Conservation (phyloP, 2,888 invertebrate genomes). For the Antheraea yamamai region DNA sequence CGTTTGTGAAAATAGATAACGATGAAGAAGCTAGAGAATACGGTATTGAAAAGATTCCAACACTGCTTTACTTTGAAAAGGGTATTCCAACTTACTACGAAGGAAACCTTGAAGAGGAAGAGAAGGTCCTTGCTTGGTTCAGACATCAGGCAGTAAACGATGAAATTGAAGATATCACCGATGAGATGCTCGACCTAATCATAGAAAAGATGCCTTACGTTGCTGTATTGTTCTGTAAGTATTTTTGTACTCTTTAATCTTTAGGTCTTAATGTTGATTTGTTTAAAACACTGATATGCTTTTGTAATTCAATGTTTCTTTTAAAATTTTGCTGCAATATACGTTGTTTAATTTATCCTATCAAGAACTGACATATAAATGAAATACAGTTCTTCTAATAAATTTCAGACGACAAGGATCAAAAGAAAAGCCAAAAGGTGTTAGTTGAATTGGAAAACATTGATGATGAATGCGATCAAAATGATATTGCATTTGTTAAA, state of each 20-base stretch:
- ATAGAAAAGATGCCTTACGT: slow-evolving; percentile 94
- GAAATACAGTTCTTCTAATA: slow-evolving; percentile 74
- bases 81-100: slow-evolving; percentile 88
- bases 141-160: slow-evolving; percentile 92
- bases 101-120: slow-evolving; percentile 94
- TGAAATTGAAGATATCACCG: slow-evolving; percentile 96
- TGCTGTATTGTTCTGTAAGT: slow-evolving; percentile 95
- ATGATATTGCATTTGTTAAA: slow-evolving; percentile 95
- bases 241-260: slow-evolving; percentile 32
- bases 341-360: slow-evolving; percentile 43
- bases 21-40: slow-evolving; percentile 94
- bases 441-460: slow-evolving; percentile 93
- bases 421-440: slow-evolving; percentile 94
- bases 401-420: slow-evolving; percentile 92
- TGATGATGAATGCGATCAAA: slow-evolving; percentile 96
- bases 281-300: slow-evolving; percentile 58
- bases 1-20: slow-evolving; percentile 96
- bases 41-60: slow-evolving; percentile 93
- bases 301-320: slow-evolving; percentile 37
- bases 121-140: slow-evolving; percentile 93
- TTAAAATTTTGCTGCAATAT: slow-evolving; percentile 22
- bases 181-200: slow-evolving; percentile 95
- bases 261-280: slow-evolving; percentile 47
- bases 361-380: slow-evolving; percentile 78
- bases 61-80: slow-evolving; percentile 91